phyloP scores from a whole-genome alignment of 2,888 invertebrate species.

The Cylloceria caligata region DNA sequence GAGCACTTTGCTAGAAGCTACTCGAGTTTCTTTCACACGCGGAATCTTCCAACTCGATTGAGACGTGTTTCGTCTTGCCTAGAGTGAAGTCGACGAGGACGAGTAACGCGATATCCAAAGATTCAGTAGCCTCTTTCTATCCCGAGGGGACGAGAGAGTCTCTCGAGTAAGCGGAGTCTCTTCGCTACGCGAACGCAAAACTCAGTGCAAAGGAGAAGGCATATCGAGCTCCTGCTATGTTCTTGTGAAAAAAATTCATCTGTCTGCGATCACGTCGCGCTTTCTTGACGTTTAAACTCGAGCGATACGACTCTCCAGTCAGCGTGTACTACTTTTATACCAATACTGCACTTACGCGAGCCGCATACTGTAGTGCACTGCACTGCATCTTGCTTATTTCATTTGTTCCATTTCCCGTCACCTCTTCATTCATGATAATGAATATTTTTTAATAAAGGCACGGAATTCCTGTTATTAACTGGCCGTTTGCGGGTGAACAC shows the following conservation, averaged over 20 bases:
- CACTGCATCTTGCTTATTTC: slow-evolving; percentile 9
- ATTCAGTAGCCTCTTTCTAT: slow-evolving; percentile 54
- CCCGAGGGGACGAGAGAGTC: slow-evolving; percentile 56
- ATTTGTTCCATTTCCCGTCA: slow-evolving; percentile 13
- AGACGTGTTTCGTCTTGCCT: slow-evolving; percentile 39
- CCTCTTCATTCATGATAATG: too few species aligned
- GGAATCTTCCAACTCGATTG: slow-evolving; percentile 61
- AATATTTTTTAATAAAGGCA: too few species aligned
- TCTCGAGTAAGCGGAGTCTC: slow-evolving; percentile 60
- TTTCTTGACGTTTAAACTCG: slow-evolving; percentile 68
- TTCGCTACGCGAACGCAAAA: slow-evolving; percentile 27
- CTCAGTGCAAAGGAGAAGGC: slow-evolving; percentile 26
- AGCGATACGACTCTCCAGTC: slow-evolving; percentile 38
- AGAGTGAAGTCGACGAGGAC: slow-evolving; percentile 49
- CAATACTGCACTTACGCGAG: slow-evolving; percentile 27
- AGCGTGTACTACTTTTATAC: slow-evolving; percentile 64
- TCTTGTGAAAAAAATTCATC: slow-evolving; percentile 58
- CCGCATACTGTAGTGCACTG: background rate
- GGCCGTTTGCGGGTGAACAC: too few species aligned
- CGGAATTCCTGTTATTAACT: too few species aligned
- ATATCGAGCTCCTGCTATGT: background rate
- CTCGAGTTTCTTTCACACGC: slow-evolving; percentile 65
- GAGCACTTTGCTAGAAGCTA: slow-evolving; percentile 1
- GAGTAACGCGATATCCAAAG: slow-evolving; percentile 69
- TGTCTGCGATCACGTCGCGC: slow-evolving; percentile 63